Evolutionary conservation across 1,140 invertebrate species (phyloP).

Genomic region (Drosophila kikkawai): DNA sequence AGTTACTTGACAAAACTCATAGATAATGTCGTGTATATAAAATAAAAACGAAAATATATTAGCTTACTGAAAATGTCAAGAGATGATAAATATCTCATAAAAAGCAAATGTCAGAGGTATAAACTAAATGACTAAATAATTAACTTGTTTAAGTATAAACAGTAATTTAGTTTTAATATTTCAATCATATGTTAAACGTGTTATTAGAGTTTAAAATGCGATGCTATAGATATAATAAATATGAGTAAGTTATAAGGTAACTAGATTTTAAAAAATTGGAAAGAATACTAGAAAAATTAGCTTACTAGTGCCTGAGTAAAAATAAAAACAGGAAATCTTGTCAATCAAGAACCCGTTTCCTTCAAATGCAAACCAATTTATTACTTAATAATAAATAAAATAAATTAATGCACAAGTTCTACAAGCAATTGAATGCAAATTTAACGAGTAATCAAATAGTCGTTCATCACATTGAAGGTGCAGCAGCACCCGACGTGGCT

Average conservation of each 20-base stretch:
- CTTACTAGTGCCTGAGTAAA: not conserved
- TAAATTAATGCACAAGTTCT: not conserved
- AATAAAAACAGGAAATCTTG: not conserved
- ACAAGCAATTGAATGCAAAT: not conserved
- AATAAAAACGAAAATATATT: not conserved
- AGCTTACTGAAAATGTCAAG: not conserved
- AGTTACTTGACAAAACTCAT: not conserved
- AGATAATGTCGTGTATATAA: not conserved
- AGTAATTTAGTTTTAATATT: not conserved
- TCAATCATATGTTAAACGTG: not conserved
- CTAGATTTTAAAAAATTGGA: not conserved
- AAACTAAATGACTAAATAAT: not conserved
- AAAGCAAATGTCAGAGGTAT: not conserved
- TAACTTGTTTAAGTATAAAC: not conserved
- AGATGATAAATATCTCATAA: not conserved
- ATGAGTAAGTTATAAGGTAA: not conserved
- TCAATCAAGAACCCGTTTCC: conserved; percentile 1
- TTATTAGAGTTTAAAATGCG: not conserved
- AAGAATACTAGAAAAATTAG: not conserved
- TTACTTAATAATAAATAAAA: conserved; percentile 1
- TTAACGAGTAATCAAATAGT: conserved; percentile 24
- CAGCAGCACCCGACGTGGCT: conserved; percentile 5
- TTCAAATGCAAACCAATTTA: not conserved
- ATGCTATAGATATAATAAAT: no score
- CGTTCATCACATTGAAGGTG: conserved; percentile 7